Evolutionary conservation across 2,888 invertebrate species (phyloP).

Genomic region (Steinernema hermaphroditum): DNA sequence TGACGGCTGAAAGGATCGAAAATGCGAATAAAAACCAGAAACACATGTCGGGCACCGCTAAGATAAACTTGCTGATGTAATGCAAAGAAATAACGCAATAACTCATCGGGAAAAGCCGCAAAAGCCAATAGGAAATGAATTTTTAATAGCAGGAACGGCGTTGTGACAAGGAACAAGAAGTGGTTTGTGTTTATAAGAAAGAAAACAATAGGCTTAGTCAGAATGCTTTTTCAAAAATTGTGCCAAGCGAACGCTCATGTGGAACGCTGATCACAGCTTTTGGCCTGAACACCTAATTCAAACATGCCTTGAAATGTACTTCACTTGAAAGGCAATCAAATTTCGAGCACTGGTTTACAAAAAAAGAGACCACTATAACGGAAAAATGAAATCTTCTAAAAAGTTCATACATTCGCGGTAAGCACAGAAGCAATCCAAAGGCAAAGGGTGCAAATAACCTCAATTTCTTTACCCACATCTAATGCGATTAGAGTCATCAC

Average conservation of each 20-base stretch:
- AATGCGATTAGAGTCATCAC: neutral
- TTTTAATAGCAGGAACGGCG: too few relatives aligned
- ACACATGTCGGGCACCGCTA: conserved; percentile 2
- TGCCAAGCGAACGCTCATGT: too few relatives aligned
- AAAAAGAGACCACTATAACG: too few relatives aligned
- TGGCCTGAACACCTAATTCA: too few relatives aligned
- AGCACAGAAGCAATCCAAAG: neutral
- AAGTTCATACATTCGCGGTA: too few relatives aligned
- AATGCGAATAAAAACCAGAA: neutral
- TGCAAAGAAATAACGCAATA: neutral
- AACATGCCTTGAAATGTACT: neutral
- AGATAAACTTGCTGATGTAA: neutral
- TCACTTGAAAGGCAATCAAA: too few relatives aligned
- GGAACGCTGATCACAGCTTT: too few relatives aligned
- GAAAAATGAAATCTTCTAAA: too few relatives aligned
- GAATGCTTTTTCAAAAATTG: neutral
- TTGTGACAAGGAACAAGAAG: too few relatives aligned
- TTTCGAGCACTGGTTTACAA: too few relatives aligned
- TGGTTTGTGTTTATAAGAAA: too few relatives aligned
- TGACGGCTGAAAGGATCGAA: neutral
- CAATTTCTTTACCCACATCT: neutral
- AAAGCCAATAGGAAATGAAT: neutral
- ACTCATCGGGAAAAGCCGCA: neutral
- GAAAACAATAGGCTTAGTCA: neutral
- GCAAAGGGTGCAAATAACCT: neutral